These are phyloP conservation scores for Cordylochernes scorpioides DNA, from an alignment of 2,888 invertebrate genomes.

Conservation along the genomic window DNA sequence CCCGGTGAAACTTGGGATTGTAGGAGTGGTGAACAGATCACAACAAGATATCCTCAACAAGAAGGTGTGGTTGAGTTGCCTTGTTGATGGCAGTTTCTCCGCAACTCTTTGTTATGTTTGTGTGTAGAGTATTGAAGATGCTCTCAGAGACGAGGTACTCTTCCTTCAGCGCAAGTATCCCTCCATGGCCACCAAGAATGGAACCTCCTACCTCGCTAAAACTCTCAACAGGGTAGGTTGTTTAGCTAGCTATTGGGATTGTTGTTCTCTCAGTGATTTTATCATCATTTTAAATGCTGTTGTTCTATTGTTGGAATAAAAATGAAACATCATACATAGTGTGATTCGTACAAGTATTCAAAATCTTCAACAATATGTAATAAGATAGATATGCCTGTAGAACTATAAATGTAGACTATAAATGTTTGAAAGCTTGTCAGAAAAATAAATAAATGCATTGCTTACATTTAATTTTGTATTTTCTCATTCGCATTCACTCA, in stretches of 20 bases:
- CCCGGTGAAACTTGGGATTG: constrained; percentile 93
- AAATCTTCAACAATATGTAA: too few species aligned
- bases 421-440: too few species aligned
- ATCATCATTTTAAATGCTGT: too few species aligned
- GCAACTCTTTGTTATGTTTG: constrained; percentile 1
- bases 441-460: too few species aligned
- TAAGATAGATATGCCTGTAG: too few species aligned
- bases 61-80: constrained; percentile 29
- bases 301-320: too few species aligned
- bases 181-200: constrained; percentile 79
- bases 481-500: too few species aligned
- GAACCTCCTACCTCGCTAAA: constrained; percentile 84
- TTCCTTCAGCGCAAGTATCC: constrained; percentile 92
- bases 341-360: too few species aligned
- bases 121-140: constrained; percentile 32
- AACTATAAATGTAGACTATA: too few species aligned
- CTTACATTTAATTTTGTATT: too few species aligned
- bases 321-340: too few species aligned
- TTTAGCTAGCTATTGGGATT: constrained; percentile 2
- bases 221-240: constrained; percentile 53
- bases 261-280: too few species aligned
- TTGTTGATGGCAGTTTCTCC: background rate
- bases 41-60: constrained; percentile 86
- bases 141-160: constrained; percentile 75
- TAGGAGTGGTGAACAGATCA: constrained; percentile 92